Evolutionary conservation across 23 tunicate species (phyloP).

Genomic region (Halocynthia roretzi): DNA sequence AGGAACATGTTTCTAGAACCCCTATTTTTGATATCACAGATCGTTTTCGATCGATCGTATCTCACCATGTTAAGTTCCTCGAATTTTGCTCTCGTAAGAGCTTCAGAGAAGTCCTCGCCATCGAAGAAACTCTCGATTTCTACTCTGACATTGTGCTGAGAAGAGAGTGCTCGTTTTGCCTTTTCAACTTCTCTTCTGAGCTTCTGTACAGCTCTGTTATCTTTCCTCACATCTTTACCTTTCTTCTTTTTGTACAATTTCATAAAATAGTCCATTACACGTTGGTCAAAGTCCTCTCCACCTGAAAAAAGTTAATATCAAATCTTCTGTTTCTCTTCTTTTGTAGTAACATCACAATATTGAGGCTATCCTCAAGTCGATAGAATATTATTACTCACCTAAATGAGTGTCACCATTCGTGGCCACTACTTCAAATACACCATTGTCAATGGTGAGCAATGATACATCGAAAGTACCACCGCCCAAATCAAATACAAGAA

Average conservation of each 20-base stretch:
- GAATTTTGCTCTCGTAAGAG: constrained; percentile 94
- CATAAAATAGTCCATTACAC: constrained; percentile 92
- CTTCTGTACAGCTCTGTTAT: constrained; percentile 88
- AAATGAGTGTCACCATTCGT: constrained; percentile 96
- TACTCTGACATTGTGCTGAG: constrained; percentile 73
- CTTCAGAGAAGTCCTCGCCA: constrained; percentile 94
- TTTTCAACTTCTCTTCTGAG: constrained; percentile 96
- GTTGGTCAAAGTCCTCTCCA: constrained; percentile 98
- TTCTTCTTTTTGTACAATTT: constrained; percentile 93
- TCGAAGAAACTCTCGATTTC: constrained; percentile 91
- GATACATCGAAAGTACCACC: constrained; percentile 99
- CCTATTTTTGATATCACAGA: no score
- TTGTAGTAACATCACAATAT: no score
- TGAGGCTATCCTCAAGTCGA: no score
- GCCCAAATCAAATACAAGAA: constrained; percentile 97
- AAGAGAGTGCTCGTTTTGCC: constrained; percentile 93
- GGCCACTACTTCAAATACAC: constrained; percentile 95
- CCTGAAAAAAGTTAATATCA: constrained; percentile 23
- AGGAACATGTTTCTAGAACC: not conserved
- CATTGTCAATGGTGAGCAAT: constrained; percentile 87
- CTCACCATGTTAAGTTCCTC: constrained; percentile 90
- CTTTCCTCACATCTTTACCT: constrained; percentile 83
- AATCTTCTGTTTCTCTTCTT: no score
- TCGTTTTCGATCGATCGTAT: no score
- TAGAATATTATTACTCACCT: constrained; percentile 21